phyloP scores from a whole-genome alignment of 2,113 vertebrate species.

The Tor tambroides region DNA sequence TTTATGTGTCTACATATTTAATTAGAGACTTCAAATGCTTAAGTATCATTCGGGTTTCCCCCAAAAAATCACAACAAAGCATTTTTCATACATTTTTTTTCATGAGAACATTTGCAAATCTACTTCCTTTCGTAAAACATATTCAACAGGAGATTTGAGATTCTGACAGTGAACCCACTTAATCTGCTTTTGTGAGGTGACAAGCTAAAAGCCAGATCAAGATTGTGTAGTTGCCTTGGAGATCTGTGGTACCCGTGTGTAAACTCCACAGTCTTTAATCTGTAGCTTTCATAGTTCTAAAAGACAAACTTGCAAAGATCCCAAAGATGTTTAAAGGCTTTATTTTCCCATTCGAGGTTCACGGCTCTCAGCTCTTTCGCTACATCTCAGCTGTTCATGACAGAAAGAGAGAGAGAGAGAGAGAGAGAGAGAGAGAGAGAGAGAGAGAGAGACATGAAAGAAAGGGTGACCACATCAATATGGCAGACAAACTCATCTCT shows the following conservation, averaged over 20 bases:
- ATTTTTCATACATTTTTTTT: no score
- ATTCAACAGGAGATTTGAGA: constrained; percentile 1
- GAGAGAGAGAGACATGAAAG: neutral
- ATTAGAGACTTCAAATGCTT: no score
- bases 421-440: neutral
- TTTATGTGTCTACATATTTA: neutral
- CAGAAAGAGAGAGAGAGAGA: neutral
- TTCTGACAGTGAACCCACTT: neutral
- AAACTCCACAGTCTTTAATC: constrained; percentile 29
- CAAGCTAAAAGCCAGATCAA: neutral
- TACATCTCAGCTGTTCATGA: neutral
- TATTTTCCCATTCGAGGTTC: neutral
- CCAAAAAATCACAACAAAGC: no score
- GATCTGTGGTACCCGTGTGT: neutral
- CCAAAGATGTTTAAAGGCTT: constrained; percentile 33
- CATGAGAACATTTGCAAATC: neutral
- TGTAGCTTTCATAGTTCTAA: constrained; percentile 16
- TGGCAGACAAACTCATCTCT: constrained; percentile 5
- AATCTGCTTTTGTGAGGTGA: neutral
- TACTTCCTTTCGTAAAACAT: neutral
- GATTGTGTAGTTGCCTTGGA: constrained; percentile 9
- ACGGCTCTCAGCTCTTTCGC: neutral
- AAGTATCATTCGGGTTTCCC: no score
- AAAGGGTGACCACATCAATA: constrained; percentile 18
- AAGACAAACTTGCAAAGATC: constrained; percentile 8